Percentiles rank a stretch among this genome's conserved stretches.
These are phyloP conservation scores for Buphagus erythrorhynchus DNA, from an alignment of 2,797 vertebrate species.

Conservation along the genomic window DNA sequence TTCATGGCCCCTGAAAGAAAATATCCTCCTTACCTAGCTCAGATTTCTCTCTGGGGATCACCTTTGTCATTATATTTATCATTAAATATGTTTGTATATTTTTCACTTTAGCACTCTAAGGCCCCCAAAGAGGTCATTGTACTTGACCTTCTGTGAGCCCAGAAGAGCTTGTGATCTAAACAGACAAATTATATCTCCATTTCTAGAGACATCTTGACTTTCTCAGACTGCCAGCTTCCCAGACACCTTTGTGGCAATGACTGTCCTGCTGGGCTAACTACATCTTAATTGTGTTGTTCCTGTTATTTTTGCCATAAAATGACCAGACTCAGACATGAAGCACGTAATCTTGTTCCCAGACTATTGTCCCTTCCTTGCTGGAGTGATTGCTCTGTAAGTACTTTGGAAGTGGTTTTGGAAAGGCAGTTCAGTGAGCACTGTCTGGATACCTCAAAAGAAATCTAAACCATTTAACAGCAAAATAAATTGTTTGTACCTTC, in stretches of 20 bases:
- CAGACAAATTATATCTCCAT: not conserved
- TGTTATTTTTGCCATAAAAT: not conserved
- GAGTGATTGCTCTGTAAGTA: not conserved
- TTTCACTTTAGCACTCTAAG: not conserved
- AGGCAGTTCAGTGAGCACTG: not conserved
- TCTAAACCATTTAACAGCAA: not conserved
- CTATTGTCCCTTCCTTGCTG: not conserved
- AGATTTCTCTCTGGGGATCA: not conserved
- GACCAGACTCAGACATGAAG: not conserved
- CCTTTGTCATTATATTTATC: not conserved
- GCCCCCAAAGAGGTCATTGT: not conserved
- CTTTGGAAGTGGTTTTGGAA: not conserved
- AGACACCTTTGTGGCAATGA: not conserved
- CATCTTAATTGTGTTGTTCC: not conserved
- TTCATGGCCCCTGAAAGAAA: not conserved
- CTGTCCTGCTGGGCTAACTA: not conserved
- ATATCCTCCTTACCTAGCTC: not conserved
- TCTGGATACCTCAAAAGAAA: not conserved
- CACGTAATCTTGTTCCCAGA: not conserved
- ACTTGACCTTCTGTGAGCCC: not conserved
- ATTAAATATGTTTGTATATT: not conserved
- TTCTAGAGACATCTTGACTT: not conserved
- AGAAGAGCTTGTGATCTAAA: constrained; percentile 2
- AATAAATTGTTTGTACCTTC: not conserved
- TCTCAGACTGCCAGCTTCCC: not conserved